These are phyloP conservation scores for Epizoanthus fatuus DNA, from an alignment of 92 coral and sea anemone genomes.

Conservation along the genomic window DNA sequence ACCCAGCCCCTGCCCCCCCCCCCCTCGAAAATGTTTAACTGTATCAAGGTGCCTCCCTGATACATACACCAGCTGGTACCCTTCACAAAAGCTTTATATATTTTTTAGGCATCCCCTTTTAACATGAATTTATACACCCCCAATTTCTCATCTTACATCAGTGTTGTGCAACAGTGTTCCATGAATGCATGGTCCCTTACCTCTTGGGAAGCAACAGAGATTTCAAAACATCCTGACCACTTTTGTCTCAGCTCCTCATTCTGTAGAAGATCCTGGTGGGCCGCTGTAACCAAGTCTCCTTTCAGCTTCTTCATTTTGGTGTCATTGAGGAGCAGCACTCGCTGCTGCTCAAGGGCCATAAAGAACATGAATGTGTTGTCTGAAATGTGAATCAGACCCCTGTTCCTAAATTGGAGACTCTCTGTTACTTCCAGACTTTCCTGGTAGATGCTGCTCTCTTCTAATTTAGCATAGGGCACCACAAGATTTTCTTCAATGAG, in stretches of 20 bases:
- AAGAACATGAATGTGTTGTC: conserved; percentile 29
- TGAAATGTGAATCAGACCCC: conserved; percentile 53
- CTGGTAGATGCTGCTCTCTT: conserved; percentile 20
- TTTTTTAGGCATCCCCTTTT: too few relatives aligned
- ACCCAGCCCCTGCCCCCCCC: too few relatives aligned
- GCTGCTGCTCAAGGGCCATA: conserved; percentile 43
- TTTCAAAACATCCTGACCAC: conserved; percentile 26
- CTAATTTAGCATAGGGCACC: conserved; percentile 31
- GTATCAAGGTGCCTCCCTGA: too few relatives aligned
- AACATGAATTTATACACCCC: too few relatives aligned
- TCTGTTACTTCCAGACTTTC: too few relatives aligned
- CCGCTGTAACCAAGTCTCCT: conserved; percentile 21
- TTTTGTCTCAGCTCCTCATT: conserved; percentile 8
- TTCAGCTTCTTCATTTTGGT: too few relatives aligned
- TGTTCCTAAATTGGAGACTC: conserved; percentile 42
- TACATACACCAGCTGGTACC: too few relatives aligned
- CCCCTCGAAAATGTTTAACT: too few relatives aligned
- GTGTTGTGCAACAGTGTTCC: too few relatives aligned
- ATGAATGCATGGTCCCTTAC: too few relatives aligned
- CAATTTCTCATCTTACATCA: too few relatives aligned
- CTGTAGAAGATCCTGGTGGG: not conserved
- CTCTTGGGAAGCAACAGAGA: not conserved
- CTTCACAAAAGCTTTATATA: too few relatives aligned
- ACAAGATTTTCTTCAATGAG: conserved; percentile 45
- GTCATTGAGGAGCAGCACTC: conserved; percentile 42